Base-by-base conservation (phyloP, 2,888 invertebrate species). In the Caenorhabditis sp. region DNA sequence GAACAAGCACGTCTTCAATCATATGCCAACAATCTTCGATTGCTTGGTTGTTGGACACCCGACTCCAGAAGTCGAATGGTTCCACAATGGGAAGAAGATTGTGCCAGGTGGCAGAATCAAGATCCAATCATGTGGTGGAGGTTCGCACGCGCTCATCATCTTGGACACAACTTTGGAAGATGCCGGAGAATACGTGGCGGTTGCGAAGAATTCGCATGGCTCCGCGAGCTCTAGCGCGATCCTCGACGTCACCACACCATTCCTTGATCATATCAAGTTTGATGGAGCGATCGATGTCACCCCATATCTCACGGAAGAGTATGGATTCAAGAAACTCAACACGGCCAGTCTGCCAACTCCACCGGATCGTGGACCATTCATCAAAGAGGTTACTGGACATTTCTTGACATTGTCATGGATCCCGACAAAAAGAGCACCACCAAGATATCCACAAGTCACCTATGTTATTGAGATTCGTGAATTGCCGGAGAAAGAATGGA, bases 401-500 rank as follows among this genome's bases (percentile, higher is more conserved):
- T 92, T 93, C 67, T 91, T 95, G 71, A 94, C 94, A 0, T 90
- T 97, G 12, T 93, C 94, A 0, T 97, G 97, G 97, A 93, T 92
- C 82, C 95, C 96, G 0, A 95, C 94, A 21, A 92, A 96, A 59
- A 93, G 95, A 1, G 91, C 93, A 71, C 93, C 93, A 23, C 93
- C 95, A 5, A 0, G 91, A 93, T 88, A 89, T 69, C 92, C 93
- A 84, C 95, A 95, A 0, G 94, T 96, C 67, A 95, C 95, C 0
- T 97, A 97, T 88, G 93, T 94, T 88, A 92, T 95, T 80, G 97
- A 99, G 90, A 94, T 95, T 92, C 93, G 94, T 88, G 94, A 95
- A 88, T 89, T 93, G 64, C 95, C 96, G 0, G 92, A 93, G 85
- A 94, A 94, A 38, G 94, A 95, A 84, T 97, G 97, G 97, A 93